Percentiles rank a stretch among this genome's conserved stretches.
phyloP scores from a whole-genome alignment of 2,888 invertebrate genomes.

The Gari tellinella region DNA sequence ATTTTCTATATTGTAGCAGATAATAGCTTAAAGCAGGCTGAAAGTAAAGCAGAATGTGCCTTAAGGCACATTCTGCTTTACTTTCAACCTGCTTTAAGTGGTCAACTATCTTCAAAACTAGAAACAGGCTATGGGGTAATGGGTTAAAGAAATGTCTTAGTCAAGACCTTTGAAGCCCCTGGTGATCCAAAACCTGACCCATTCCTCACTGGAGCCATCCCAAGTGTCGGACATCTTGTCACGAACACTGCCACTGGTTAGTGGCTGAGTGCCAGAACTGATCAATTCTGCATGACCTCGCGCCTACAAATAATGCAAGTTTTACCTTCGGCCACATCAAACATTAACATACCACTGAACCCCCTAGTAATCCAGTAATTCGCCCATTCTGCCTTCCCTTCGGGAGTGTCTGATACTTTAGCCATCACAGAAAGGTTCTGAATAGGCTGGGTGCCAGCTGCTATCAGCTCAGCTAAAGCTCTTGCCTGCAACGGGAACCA shows the following conservation, averaged over 20 bases:
- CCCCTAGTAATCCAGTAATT: constrained; percentile 96
- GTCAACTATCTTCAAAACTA: no score
- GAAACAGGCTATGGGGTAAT: no score
- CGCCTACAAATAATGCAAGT: constrained; percentile 76
- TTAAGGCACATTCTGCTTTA: no score
- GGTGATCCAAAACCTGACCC: constrained; percentile 97
- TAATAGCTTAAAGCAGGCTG: no score
- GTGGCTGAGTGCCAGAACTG: constrained; percentile 96
- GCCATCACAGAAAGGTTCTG: constrained; percentile 96
- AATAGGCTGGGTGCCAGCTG: constrained; percentile 97
- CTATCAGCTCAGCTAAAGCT: constrained; percentile 95
- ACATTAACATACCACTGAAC: constrained; percentile 87
- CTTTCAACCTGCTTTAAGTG: no score
- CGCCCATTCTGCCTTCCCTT: constrained; percentile 96
- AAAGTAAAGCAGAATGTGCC: no score
- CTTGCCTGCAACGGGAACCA: constrained; percentile 85
- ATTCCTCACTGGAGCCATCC: constrained; percentile 89
- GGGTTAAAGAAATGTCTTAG: no score
- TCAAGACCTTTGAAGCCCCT: constrained; percentile 90
- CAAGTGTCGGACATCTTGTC: constrained; percentile 86
- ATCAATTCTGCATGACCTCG: constrained; percentile 96
- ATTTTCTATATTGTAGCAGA: no score
- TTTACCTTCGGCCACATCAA: no score
- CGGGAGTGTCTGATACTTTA: constrained; percentile 82
- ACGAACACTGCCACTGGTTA: constrained; percentile 95